Evolutionary conservation across 2,888 invertebrate species (phyloP).

Genomic region (Ormyrus pomaceus): DNA sequence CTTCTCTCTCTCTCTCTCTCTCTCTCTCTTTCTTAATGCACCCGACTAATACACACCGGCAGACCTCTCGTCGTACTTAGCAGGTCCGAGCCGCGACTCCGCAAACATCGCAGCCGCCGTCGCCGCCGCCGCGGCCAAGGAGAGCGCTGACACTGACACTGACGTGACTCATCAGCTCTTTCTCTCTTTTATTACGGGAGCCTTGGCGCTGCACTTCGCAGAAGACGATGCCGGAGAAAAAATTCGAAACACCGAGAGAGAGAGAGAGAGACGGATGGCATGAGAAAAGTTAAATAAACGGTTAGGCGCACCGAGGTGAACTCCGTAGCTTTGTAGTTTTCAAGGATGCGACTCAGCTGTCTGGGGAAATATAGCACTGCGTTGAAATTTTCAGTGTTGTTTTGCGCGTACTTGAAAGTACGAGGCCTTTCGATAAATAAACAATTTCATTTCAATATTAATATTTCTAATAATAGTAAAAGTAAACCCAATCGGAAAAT

Average conservation of each 20-base stretch:
- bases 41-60: background rate
- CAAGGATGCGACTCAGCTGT: constrained; percentile 10
- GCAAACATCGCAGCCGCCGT: background rate
- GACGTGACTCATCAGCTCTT: constrained; percentile 57
- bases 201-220: constrained; percentile 31
- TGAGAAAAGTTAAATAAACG: constrained; percentile 35
- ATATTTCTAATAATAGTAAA: too few species aligned
- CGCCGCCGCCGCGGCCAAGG: background rate
- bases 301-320: constrained; percentile 5
- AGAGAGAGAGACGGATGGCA: constrained; percentile 15
- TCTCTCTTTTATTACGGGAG: constrained; percentile 38
- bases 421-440: background rate
- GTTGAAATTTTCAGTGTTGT: background rate
- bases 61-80: constrained; percentile 54
- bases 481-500: too few species aligned
- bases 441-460: too few species aligned
- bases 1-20: constrained; percentile 2
- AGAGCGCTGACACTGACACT: constrained; percentile 54
- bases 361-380: background rate
- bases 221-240: constrained; percentile 27
- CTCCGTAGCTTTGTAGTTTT: background rate
- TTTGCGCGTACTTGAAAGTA: background rate
- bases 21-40: constrained; percentile 8
- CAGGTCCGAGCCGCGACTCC: constrained; percentile 32
- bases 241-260: background rate